phyloP scores from a whole-genome alignment of 1,140 invertebrate species.

The Ceratosolen solmsi region DNA sequence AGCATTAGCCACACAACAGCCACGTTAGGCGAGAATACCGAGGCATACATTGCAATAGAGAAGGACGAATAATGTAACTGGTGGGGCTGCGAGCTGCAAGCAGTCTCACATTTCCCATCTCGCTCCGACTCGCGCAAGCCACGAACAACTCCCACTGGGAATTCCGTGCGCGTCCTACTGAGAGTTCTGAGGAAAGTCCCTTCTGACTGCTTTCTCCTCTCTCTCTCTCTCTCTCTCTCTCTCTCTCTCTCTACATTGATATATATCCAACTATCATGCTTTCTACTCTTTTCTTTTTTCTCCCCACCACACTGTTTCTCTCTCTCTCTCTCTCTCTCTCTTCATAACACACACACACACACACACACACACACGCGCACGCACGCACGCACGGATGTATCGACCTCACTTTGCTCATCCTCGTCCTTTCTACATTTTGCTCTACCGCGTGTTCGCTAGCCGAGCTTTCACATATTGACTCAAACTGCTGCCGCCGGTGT shows the following conservation, averaged over 20 bases:
- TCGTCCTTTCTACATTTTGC: slow-evolving; percentile 1
- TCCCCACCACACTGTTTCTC: neutral
- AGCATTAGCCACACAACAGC: slow-evolving; percentile 71
- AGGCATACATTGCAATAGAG: slow-evolving; percentile 45
- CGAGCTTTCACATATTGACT: slow-evolving; percentile 36
- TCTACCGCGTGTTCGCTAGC: neutral
- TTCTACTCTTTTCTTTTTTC: neutral
- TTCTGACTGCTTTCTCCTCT: neutral
- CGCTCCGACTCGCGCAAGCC: neutral
- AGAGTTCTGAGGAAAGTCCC: neutral
- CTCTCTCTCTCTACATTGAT: neutral
- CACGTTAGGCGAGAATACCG: slow-evolving; percentile 64
- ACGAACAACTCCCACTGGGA: slow-evolving; percentile 20
- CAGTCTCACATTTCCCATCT: neutral
- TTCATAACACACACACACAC: neutral
- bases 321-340: neutral
- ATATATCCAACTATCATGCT: no score
- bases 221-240: neutral
- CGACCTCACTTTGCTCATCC: neutral
- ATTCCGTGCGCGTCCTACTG: slow-evolving; percentile 11
- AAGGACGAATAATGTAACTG: neutral
- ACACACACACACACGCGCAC: no score
- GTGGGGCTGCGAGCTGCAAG: neutral
- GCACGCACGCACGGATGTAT: no score
- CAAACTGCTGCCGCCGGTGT: slow-evolving; percentile 22